Percentiles rank a stretch among this genome's conserved stretches.
Evolutionary conservation across 2,888 invertebrate species (phyloP).

Genomic region (Brenthis ino): DNA sequence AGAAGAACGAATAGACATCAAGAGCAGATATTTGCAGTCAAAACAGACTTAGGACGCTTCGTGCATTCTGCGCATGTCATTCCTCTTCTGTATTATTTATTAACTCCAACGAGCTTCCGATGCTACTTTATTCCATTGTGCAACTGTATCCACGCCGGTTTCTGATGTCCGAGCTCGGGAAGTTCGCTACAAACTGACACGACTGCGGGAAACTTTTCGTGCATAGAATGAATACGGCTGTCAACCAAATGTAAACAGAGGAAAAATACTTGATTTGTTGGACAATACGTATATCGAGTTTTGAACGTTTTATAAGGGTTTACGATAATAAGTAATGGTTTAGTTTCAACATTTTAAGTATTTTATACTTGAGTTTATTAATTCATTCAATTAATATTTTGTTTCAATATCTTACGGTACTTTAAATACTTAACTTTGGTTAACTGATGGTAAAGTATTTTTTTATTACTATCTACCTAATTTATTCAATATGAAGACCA

Average conservation of each 20-base stretch:
- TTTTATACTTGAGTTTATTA: too few species aligned
- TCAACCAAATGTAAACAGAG: conserved; percentile 74
- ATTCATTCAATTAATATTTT: too few species aligned
- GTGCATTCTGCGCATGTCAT: conserved; percentile 77
- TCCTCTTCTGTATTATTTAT: conserved; percentile 79
- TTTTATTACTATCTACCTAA: too few species aligned
- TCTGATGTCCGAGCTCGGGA: conserved; percentile 73
- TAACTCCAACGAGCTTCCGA: conserved; percentile 81
- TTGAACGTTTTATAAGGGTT: conserved; percentile 4
- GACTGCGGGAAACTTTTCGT: conserved; percentile 76
- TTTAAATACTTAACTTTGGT: too few species aligned
- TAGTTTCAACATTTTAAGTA: too few species aligned
- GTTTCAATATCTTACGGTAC: too few species aligned
- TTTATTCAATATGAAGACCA: too few species aligned
- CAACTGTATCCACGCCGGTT: conserved; percentile 68
- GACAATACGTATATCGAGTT: conserved; percentile 22
- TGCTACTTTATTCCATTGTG: conserved; percentile 81
- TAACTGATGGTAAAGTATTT: too few species aligned
- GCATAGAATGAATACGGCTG: conserved; percentile 78
- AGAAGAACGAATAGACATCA: conserved; percentile 57
- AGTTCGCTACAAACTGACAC: conserved; percentile 73
- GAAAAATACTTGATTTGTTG: conserved; percentile 64
- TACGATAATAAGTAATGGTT: not conserved
- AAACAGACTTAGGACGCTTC: conserved; percentile 71
- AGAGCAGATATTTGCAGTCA: conserved; percentile 78